Percentiles rank a stretch among this genome's conserved stretches.
Evolutionary conservation across 64 coral and sea anemone genomes (phyloP).

Genomic region (Pocillopora damicornis): DNA sequence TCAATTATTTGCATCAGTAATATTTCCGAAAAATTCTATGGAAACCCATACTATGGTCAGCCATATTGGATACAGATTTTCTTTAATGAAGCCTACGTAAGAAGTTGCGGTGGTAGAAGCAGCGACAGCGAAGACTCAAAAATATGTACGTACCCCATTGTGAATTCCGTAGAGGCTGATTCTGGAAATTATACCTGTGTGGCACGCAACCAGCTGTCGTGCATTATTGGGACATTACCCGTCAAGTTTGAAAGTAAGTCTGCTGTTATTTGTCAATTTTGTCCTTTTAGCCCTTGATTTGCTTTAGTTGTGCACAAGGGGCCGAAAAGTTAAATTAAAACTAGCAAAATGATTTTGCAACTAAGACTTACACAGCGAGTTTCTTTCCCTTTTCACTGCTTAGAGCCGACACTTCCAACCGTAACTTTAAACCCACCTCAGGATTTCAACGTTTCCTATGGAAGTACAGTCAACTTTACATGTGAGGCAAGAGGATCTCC

Average conservation of each 20-base stretch:
- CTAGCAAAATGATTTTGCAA: neutral
- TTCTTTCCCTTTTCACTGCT: neutral
- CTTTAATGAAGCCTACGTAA: neutral
- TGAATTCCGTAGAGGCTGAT: neutral
- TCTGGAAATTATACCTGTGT: conserved; percentile 7
- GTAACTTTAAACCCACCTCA: neutral
- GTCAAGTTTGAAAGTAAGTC: conserved; percentile 1
- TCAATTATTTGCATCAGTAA: conserved; percentile 7
- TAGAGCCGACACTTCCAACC: neutral
- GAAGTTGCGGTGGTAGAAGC: neutral
- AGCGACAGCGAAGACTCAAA: neutral
- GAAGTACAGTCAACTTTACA: neutral
- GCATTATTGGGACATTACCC: neutral
- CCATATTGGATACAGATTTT: conserved; percentile 10
- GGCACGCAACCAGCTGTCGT: neutral
- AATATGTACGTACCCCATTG: neutral
- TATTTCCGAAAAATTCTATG: neutral
- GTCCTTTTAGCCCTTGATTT: too few relatives aligned
- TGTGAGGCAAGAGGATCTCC: conserved; percentile 2
- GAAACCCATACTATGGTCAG: neutral
- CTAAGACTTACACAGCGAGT: neutral
- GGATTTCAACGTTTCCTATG: neutral
- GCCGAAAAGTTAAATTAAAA: neutral
- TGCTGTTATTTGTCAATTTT: neutral
- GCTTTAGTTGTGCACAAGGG: too few relatives aligned